phyloP scores from a whole-genome alignment of 2,113 vertebrate species.

The Ceyx melanurus region DNA sequence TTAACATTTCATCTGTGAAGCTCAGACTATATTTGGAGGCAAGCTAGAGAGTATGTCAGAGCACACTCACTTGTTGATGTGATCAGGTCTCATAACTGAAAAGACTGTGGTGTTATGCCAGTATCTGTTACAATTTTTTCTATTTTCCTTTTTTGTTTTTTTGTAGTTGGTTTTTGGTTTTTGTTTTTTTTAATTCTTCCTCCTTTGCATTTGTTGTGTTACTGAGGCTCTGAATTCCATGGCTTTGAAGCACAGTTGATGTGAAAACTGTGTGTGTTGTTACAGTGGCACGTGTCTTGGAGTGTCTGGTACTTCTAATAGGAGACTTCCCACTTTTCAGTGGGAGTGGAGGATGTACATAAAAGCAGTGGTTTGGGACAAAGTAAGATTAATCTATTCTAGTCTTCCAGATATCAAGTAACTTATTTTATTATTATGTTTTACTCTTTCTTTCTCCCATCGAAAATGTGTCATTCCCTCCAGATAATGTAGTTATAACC shows the following conservation, averaged over 20 bases:
- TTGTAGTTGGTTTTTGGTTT: background rate
- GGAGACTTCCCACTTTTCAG: conserved; percentile 14
- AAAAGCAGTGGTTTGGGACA: conserved; percentile 49
- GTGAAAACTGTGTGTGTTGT: conserved; percentile 51
- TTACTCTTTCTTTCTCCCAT: conserved; percentile 52
- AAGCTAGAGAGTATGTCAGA: conserved; percentile 37
- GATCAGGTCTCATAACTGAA: conserved; percentile 24
- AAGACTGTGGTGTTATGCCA: conserved; percentile 39
- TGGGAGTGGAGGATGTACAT: conserved; percentile 28
- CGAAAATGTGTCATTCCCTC: conserved; percentile 58
- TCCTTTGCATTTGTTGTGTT: conserved; percentile 41
- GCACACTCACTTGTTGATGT: conserved; percentile 17
- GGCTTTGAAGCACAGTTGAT: conserved; percentile 50
- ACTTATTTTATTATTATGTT: conserved; percentile 64
- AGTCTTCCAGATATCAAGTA: conserved; percentile 72
- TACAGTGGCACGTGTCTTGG: conserved; percentile 50
- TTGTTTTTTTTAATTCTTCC: background rate
- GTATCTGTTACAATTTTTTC: background rate
- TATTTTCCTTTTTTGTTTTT: background rate
- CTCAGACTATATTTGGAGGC: conserved; percentile 42
- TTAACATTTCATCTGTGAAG: conserved; percentile 39
- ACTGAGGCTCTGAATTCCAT: conserved; percentile 47
- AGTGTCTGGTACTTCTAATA: conserved; percentile 62
- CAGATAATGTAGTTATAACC: conserved; percentile 55
- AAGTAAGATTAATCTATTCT: conserved; percentile 59